A percentile compares a stretch with the other conserved stretches of the same genome.
These are phyloP conservation scores for Drosophila prosaltans DNA, from an alignment of 1,140 invertebrate genomes.

Conservation along the genomic window DNA sequence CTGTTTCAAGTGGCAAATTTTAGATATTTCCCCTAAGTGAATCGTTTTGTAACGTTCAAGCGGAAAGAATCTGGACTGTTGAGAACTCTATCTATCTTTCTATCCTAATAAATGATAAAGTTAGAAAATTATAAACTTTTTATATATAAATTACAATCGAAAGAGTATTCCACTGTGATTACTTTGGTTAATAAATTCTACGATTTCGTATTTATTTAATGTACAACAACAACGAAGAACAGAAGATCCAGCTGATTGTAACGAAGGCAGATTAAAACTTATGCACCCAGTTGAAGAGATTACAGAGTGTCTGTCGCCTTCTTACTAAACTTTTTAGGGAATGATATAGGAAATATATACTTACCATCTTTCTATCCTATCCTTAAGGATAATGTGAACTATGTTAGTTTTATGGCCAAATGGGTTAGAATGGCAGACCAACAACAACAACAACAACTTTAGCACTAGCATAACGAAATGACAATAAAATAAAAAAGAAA, in stretches of 20 bases:
- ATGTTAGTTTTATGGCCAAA: conserved; percentile 78
- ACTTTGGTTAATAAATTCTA: too few relatives aligned
- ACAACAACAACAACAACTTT: conserved; percentile 5
- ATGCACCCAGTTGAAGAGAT: conserved; percentile 61
- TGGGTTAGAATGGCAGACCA: conserved; percentile 54
- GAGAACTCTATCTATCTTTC: too few relatives aligned
- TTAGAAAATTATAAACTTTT: too few relatives aligned
- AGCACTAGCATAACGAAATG: conserved; percentile 52
- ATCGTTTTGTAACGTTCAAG: too few relatives aligned
- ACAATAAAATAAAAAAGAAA: conserved; percentile 65
- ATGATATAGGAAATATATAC: not conserved
- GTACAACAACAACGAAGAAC: conserved; percentile 31
- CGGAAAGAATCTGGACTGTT: too few relatives aligned
- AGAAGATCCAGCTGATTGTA: conserved; percentile 60
- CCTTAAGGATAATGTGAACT: conserved; percentile 66
- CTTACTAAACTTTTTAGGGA: not conserved
- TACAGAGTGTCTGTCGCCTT: not conserved
- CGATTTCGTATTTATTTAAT: conserved; percentile 30
- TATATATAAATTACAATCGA: too few relatives aligned
- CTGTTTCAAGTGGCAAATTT: not conserved
- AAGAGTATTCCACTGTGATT: conserved; percentile 22
- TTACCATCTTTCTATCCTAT: conserved; percentile 11
- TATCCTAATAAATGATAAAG: too few relatives aligned
- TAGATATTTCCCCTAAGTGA: too few relatives aligned
- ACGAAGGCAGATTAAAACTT: conserved; percentile 80